Percentiles rank a stretch among this genome's conserved stretches.
phyloP scores from a whole-genome alignment of 2,113 vertebrate genomes.

The Aepyceros melampus region DNA sequence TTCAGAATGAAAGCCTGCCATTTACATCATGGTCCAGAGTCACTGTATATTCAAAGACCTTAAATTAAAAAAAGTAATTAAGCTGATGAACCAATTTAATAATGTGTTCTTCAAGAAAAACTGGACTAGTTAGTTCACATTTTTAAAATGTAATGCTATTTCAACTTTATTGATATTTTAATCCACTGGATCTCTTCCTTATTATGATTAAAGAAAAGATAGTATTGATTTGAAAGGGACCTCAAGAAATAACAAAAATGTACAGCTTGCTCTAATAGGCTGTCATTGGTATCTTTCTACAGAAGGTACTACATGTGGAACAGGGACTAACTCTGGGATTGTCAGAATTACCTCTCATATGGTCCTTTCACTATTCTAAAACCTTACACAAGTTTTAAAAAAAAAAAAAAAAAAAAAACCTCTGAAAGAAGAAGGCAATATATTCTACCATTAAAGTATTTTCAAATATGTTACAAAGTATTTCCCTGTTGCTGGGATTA shows the following conservation, averaged over 20 bases:
- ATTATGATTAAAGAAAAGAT: not conserved
- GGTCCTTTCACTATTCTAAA: not conserved
- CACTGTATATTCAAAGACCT: not conserved
- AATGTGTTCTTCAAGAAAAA: not conserved
- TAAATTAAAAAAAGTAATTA: not conserved
- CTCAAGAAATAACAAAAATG: not conserved
- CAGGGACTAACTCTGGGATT: not conserved
- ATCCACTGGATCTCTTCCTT: not conserved
- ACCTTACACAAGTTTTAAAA: not conserved
- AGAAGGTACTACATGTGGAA: not conserved
- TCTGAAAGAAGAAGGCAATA: not conserved
- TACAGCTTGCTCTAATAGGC: not conserved
- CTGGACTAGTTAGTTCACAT: not conserved
- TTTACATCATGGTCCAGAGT: not conserved
- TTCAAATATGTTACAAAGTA: slow-evolving; percentile 47
- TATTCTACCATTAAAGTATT: slow-evolving; percentile 29
- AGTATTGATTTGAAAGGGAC: not conserved
- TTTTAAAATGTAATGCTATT: not conserved
- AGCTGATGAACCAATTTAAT: not conserved
- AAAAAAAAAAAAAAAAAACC: not conserved
- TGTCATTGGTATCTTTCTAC: not conserved
- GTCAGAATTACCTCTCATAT: not conserved
- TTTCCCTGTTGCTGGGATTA: slow-evolving; percentile 16
- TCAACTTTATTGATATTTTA: not conserved
- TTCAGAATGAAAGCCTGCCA: not conserved